Evolutionary conservation across 2,888 invertebrate species (phyloP), one percentile per base, ranked within the genome.

Genomic region (Machimus atricapillus): DNA sequence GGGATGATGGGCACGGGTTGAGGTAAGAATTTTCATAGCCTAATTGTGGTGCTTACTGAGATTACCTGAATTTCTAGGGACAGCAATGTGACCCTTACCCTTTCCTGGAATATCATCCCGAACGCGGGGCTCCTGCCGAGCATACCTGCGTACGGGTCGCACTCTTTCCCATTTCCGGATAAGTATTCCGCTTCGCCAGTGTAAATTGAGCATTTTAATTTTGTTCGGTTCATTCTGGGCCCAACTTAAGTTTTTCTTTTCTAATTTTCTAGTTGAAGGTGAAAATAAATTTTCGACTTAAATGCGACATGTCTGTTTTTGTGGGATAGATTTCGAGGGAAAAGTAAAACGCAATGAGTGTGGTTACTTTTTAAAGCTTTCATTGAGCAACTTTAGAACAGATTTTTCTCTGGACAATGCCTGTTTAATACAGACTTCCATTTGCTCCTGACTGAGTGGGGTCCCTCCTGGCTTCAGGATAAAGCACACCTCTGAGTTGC

Each of bases 1-100:
- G 98, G 97, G 99, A 99, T 94, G 99, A 99, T 94, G 99, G 99
- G 88, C 97, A 97, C 93, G 98, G 99, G 90, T 94, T 99, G 83
- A 97, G 95, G 97, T 98, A 94, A 94, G 94, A 93, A 89, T 81
- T 74, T 46, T 77, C 40, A 19, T 66, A 27, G 43, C 43, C 12
- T 58, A 16, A 23, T 19, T 58, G 31, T 16, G 58, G n/a, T 6
- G 7, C 40, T 16, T 34, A 66, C 14, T 31, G 12, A 14, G 9
- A 56, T 46, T 79, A 19, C 87, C 89, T 90, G 52, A 16, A 8
- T 94, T 88, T 95, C 88, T 94, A 98, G 97, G 91, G 97, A 95
- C 87, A 98, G 99, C 93, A 95, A 99, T 92, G 96, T 99, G 16
- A 98, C 98, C 0, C 93, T 99, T 87, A 97, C 96, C n/a, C 93